These are phyloP conservation scores for Dasysyrphus tricinctus DNA, from an alignment of 2,888 invertebrate species.

Conservation along the genomic window DNA sequence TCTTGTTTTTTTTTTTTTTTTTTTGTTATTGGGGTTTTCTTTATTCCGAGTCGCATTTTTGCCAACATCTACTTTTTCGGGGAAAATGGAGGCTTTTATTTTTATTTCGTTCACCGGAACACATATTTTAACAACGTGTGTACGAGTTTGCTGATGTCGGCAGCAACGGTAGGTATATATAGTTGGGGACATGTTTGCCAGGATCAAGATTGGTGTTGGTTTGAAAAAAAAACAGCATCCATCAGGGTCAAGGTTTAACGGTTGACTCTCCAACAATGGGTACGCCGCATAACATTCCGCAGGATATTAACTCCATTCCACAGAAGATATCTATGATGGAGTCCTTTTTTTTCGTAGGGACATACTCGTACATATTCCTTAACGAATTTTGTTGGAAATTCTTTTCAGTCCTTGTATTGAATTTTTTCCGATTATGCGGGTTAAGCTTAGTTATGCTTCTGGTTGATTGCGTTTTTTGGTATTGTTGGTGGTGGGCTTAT, in stretches of 20 bases:
- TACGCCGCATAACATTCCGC: constrained; percentile 74
- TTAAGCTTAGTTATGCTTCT: constrained; percentile 68
- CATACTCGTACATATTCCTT: background rate
- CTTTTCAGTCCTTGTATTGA: constrained; percentile 50
- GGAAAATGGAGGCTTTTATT: constrained; percentile 22
- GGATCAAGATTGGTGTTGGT: constrained; percentile 61
- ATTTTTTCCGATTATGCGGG: constrained; percentile 31
- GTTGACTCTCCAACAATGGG: constrained; percentile 73
- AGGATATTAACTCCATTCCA: constrained; percentile 76
- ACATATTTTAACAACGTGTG: constrained; percentile 66
- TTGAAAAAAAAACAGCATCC: constrained; percentile 31
- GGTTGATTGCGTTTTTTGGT: constrained; percentile 64
- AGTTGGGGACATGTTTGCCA: constrained; percentile 56
- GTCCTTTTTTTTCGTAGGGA: constrained; percentile 35
- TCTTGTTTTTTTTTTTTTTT: background rate
- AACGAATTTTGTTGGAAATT: constrained; percentile 46
- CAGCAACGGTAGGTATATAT: background rate
- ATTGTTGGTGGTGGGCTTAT: constrained; percentile 8
- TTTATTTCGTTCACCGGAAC: constrained; percentile 57
- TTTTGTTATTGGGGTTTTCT: constrained; percentile 1
- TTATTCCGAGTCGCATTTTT: constrained; percentile 25
- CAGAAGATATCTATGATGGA: constrained; percentile 55
- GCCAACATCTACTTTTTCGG: background rate
- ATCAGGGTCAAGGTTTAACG: constrained; percentile 73
- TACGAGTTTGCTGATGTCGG: constrained; percentile 52